Percentiles rank a stretch among this genome's conserved stretches.
phyloP scores from a whole-genome alignment of 2,888 invertebrate species.

The Subacronicta megacephala region DNA sequence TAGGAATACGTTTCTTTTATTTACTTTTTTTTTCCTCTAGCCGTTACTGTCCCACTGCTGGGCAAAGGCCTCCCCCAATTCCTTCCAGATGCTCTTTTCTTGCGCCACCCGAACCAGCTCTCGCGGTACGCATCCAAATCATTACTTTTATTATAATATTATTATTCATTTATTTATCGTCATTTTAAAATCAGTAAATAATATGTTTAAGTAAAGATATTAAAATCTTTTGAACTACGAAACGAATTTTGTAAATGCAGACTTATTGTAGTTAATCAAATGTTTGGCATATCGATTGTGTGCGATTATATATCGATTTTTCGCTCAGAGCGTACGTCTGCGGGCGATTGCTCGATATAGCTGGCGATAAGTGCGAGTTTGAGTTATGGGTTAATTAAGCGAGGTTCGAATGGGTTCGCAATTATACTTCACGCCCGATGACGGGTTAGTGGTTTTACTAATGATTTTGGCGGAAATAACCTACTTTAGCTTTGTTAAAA shows the following conservation, averaged over 20 bases:
- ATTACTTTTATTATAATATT: no score
- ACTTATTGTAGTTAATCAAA: slow-evolving; percentile 12
- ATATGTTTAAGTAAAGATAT: background rate
- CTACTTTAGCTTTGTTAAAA: background rate
- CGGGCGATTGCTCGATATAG: slow-evolving; percentile 61
- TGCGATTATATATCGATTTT: slow-evolving; percentile 50
- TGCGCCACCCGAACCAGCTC: no score
- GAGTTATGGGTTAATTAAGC: slow-evolving; percentile 68
- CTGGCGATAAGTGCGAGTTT: slow-evolving; percentile 64
- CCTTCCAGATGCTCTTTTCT: no score
- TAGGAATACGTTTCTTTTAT: no score
- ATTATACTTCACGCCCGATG: slow-evolving; percentile 45
- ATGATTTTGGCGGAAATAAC: slow-evolving; percentile 19
- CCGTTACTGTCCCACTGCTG: no score
- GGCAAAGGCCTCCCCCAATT: no score
- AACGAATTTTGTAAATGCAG: no score
- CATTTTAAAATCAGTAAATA: no score
- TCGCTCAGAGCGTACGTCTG: slow-evolving; percentile 33
- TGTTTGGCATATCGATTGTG: slow-evolving; percentile 47
- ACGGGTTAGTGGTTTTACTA: slow-evolving; percentile 29
- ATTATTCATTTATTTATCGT: no score
- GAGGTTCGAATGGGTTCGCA: slow-evolving; percentile 45
- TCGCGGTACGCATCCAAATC: no score
- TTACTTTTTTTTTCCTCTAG: no score
- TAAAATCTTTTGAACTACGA: no score